These are phyloP conservation scores for Aphidoletes aphidimyza DNA, from an alignment of 2,888 invertebrate species.

Conservation along the genomic window DNA sequence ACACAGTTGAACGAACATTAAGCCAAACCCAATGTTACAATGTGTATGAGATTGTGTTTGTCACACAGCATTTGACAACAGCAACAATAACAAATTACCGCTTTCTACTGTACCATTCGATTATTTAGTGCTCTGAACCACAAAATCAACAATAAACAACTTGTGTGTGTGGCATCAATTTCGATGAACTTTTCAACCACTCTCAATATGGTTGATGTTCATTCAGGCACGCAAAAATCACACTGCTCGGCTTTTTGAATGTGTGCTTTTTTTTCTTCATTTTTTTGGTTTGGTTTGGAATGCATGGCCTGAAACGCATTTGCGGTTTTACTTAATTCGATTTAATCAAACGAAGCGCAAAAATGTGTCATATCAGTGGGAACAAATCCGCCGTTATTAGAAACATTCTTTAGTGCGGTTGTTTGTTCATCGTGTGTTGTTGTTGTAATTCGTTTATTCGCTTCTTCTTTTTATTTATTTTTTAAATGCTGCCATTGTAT, in stretches of 20 bases:
- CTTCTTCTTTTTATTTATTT: neutral
- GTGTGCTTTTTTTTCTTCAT: neutral
- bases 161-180: neutral
- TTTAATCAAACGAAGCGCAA: constrained; percentile 61
- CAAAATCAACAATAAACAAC: constrained; percentile 8
- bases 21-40: too few relatives aligned
- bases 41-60: too few relatives aligned
- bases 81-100: neutral
- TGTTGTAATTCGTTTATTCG: neutral
- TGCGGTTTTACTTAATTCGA: neutral
- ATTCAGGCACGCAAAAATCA: neutral
- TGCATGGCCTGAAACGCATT: neutral
- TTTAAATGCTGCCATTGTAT: neutral
- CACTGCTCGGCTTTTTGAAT: neutral
- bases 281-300: neutral
- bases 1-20: too few relatives aligned
- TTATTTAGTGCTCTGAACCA: constrained; percentile 4
- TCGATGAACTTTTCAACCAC: neutral
- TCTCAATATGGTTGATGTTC: neutral
- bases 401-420: neutral
- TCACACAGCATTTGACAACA: neutral
- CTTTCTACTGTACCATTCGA: neutral
- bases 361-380: constrained; percentile 80
- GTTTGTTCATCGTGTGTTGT: neutral
- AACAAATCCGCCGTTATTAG: neutral